Percentiles rank a stretch among this genome's conserved stretches.
These are phyloP conservation scores for Bradynema listronoti DNA, from an alignment of 1,140 invertebrate genomes.

Conservation along the genomic window DNA sequence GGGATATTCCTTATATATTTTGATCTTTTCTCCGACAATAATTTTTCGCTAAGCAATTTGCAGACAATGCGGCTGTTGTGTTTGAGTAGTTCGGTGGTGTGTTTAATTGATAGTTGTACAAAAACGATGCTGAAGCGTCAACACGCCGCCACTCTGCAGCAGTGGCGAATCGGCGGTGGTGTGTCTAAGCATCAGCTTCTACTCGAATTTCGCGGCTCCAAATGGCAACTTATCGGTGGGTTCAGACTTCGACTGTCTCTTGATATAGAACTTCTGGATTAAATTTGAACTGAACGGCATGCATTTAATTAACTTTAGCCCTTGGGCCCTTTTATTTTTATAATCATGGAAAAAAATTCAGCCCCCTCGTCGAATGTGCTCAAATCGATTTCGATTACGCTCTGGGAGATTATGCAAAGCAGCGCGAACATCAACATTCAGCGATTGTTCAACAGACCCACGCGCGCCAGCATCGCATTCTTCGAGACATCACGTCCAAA, in stretches of 20 bases:
- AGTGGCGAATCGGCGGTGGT: slow-evolving; percentile 67
- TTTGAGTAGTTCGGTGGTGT: slow-evolving; percentile 64
- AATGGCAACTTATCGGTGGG: slow-evolving; percentile 61
- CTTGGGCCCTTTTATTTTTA: not conserved
- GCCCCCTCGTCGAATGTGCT: slow-evolving; percentile 61
- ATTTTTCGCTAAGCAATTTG: slow-evolving; percentile 27
- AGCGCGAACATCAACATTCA: slow-evolving; percentile 58
- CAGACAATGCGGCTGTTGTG: slow-evolving; percentile 66
- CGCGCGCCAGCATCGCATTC: slow-evolving; percentile 32
- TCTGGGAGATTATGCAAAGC: slow-evolving; percentile 63
- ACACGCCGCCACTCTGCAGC: slow-evolving; percentile 65
- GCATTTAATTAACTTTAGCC: not conserved
- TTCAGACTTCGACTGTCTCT: slow-evolving; percentile 1
- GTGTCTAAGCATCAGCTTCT: slow-evolving; percentile 66
- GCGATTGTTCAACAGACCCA: slow-evolving; percentile 46
- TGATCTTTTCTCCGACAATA: too few species aligned
- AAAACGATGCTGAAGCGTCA: slow-evolving; percentile 65
- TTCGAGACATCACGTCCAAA: slow-evolving; percentile 23
- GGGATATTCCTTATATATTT: too few species aligned
- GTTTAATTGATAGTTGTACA: slow-evolving; percentile 67
- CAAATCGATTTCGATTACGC: slow-evolving; percentile 61
- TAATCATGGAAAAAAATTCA: slow-evolving; percentile 41
- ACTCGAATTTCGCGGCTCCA: slow-evolving; percentile 66
- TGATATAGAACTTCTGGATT: too few species aligned
- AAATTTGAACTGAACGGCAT: not conserved